phyloP scores from a whole-genome alignment of 2,888 invertebrate genomes.

The Sinotaia quadrata region DNA sequence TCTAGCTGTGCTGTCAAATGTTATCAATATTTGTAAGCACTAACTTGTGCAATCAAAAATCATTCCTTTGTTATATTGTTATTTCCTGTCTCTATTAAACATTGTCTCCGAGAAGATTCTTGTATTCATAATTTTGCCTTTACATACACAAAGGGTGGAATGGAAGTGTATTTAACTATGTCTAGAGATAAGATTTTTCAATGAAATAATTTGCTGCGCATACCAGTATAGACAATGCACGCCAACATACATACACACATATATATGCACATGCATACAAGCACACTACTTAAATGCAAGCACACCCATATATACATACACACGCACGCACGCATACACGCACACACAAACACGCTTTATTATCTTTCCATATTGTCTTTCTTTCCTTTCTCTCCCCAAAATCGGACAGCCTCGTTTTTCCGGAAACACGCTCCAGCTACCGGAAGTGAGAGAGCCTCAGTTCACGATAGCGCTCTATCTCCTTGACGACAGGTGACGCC shows the following conservation, averaged over 20 bases:
- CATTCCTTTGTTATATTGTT: no score
- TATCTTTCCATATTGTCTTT: not conserved
- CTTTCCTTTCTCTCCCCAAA: not conserved
- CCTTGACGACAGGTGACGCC: conserved; percentile 22
- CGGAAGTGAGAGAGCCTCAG: conserved; percentile 9
- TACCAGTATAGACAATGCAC: not conserved
- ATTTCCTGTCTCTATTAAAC: no score
- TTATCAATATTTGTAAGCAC: no score
- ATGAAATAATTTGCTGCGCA: no score
- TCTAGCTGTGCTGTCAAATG: no score
- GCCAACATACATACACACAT: not conserved
- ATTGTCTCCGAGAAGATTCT: no score
- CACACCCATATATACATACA: not conserved
- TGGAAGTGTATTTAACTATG: no score
- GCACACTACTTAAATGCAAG: no score
- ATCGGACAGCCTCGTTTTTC: not conserved
- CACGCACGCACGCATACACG: not conserved
- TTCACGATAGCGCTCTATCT: conserved; percentile 22
- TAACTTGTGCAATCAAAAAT: no score
- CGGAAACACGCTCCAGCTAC: conserved; percentile 22
- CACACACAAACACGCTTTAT: not conserved
- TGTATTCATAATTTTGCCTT: not conserved
- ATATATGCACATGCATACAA: not conserved
- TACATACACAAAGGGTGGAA: no score
- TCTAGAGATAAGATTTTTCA: no score